These are phyloP conservation scores for Erannis defoliaria DNA, from an alignment of 2,888 invertebrate species.

Conservation along the genomic window DNA sequence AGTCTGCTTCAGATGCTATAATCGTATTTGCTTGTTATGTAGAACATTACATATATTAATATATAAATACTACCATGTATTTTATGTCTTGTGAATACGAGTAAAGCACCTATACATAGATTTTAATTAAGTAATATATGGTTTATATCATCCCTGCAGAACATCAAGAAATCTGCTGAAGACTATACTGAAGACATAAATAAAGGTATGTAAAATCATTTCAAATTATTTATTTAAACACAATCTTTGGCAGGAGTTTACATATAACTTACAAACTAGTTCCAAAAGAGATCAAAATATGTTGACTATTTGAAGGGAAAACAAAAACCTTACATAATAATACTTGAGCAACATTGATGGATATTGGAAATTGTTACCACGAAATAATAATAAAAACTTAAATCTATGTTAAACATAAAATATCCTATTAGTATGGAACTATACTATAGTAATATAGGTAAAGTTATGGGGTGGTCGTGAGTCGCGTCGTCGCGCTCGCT, in stretches of 20 bases:
- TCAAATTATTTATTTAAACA: constrained; percentile 55
- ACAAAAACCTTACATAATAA: constrained; percentile 59
- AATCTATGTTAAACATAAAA: constrained; percentile 40
- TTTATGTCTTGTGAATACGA: not conserved
- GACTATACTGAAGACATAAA: constrained; percentile 23
- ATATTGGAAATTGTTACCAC: constrained; percentile 35
- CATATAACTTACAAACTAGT: constrained; percentile 61
- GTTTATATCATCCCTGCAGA: not conserved
- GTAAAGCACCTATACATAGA: no score
- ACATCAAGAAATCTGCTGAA: not conserved
- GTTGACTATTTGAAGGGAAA: constrained; percentile 56
- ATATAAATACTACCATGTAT: not conserved
- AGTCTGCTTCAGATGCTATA: not conserved
- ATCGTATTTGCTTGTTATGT: not conserved
- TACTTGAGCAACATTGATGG: constrained; percentile 67
- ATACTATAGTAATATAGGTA: not conserved
- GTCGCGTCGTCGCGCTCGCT: constrained; percentile 78
- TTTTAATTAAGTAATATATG: not conserved
- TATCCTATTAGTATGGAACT: constrained; percentile 20
- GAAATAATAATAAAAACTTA: constrained; percentile 36
- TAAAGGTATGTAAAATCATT: constrained; percentile 40
- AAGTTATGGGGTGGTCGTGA: constrained; percentile 55
- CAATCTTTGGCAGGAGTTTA: constrained; percentile 73
- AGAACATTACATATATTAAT: not conserved
- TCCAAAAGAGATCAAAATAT: constrained; percentile 76